phyloP scores from a whole-genome alignment of 2,888 invertebrate species.

The Erpobdella octoculata region DNA sequence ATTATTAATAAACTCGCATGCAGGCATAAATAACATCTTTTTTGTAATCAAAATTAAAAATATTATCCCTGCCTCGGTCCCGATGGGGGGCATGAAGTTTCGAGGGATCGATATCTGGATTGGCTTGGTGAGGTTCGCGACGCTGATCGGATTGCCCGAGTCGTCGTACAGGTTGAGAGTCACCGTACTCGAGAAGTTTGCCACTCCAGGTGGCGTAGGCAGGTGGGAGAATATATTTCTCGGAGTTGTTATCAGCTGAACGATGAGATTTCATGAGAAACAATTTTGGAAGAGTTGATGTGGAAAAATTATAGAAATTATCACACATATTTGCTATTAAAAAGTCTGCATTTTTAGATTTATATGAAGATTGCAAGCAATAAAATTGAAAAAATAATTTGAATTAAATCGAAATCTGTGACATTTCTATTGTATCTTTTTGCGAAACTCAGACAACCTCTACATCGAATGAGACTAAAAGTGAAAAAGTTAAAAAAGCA shows the following conservation, averaged over 20 bases:
- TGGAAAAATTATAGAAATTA: neutral
- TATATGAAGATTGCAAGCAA: too few relatives aligned
- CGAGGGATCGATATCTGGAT: conserved; percentile 40
- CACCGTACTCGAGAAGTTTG: conserved; percentile 29
- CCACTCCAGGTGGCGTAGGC: conserved; percentile 25
- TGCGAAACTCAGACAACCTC: too few relatives aligned
- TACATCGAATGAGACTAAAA: too few relatives aligned
- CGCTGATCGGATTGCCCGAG: conserved; percentile 24
- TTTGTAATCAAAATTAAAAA: too few relatives aligned
- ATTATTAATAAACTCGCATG: too few relatives aligned
- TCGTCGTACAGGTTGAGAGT: conserved; percentile 33
- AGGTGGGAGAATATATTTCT: conserved; percentile 32
- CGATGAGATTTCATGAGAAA: too few relatives aligned
- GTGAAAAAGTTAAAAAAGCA: too few relatives aligned
- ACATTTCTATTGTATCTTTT: too few relatives aligned
- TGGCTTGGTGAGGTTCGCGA: conserved; percentile 33
- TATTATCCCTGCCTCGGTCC: neutral
- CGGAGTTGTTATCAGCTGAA: conserved; percentile 35
- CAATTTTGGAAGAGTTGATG: too few relatives aligned
- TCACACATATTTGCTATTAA: neutral
- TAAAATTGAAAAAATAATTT: too few relatives aligned
- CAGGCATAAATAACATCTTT: too few relatives aligned
- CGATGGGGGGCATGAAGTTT: conserved; percentile 27
- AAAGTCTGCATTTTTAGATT: neutral
- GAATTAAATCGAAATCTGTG: too few relatives aligned